Base-by-base conservation (phyloP, 2,113 vertebrate species). In the Casuarius casuarius region DNA sequence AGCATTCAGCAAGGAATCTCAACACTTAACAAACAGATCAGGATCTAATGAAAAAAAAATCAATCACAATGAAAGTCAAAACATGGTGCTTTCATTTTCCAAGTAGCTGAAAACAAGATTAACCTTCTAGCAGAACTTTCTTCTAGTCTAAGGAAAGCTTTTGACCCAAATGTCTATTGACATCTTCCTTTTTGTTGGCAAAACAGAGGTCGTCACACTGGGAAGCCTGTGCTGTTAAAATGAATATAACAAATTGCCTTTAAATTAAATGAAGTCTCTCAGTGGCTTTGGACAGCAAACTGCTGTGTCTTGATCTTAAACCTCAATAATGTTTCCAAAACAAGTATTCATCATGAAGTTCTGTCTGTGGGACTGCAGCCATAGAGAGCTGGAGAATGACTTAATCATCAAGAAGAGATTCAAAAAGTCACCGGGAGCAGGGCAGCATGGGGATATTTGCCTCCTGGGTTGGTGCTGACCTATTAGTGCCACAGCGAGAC, bases 271-370 rank as follows among this genome's bases (percentile, higher is more conserved):
- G 56, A 84, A 84, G 46, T 10, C 42, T 80, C 42, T 85, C 76
- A 56, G 17, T 86, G 85, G 38, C 61, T 95, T 84, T 87, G 94
- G 90, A 67, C 87, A 94, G 62, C 51, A 84, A 75, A 94, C 80
- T 85, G 66, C 73, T 92, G 83, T 85, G 83, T 82, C 92, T 94
- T 93, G 82, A 90, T 91, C 91, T 91, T 87, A 82, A 94, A 88
- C 75, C 73, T 96, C 81, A 81, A 19, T 74, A 65, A 81, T 54
- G 23, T 77, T 94, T 77, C 81, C 56, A 74, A 93, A 92, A 92
- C 5, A 75, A 88, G n/a, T 86, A 87, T 54, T 61, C 66, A 22
- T 52, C 0, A 5, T 1, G 0, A 61, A 85, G 33, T 42, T 94
- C 80, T 85, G 70, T 12, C 75, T 81, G 84, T 6, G 0, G 89